Evolutionary conservation across 2,113 vertebrate genomes (phyloP), one percentile per base, ranked within the genome.

Genomic region (Centropristis striata): DNA sequence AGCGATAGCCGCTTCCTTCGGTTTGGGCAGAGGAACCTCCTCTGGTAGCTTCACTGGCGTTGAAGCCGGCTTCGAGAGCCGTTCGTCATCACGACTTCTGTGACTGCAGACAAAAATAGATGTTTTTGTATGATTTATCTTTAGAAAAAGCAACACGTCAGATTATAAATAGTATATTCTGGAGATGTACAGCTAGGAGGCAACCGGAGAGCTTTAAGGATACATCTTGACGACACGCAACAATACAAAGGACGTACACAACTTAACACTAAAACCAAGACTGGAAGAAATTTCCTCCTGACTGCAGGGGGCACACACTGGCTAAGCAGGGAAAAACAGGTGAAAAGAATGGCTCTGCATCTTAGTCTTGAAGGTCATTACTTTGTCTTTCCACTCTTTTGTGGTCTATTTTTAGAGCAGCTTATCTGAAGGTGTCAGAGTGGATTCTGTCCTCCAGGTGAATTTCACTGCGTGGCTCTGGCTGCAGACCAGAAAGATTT

Each of bases 31-130:
- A 49, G 90, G 80, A 27, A 89, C 63, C 64, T 98, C 97, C 83
- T 98, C 97, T 15, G 80, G 37, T 13, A 95, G 96, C 92, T 97
- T 99, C 42, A 96, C 93, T 42, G 97, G 96, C 66, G 97, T 96
- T 46, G 97, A 94, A 79, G 96, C 95, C 0, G 95, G 92, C 82
- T 99, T 99, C 3, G 96, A 94, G 83, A 95, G 70, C 84, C 95
- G 95, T 68, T 99, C 98, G 9, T 99, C 98, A 37, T 99, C 97
- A 90, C 96, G 96, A 94, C 96, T 98, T 92, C 97, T 95, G 92
- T 96, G 97, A 91, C 97, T 98, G 53, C 2, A 76, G 84, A 88
- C 9, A 87, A 73, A 88, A 75, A 66, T 28, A 84, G 2, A 46
- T 37, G 18, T 47, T 63, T 55, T 69, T 50, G 50, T 59, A 72